Percentiles rank a stretch among this genome's conserved stretches.
Evolutionary conservation across 2,888 invertebrate species (phyloP).

Genomic region (Scelioninae gen. 2): DNA sequence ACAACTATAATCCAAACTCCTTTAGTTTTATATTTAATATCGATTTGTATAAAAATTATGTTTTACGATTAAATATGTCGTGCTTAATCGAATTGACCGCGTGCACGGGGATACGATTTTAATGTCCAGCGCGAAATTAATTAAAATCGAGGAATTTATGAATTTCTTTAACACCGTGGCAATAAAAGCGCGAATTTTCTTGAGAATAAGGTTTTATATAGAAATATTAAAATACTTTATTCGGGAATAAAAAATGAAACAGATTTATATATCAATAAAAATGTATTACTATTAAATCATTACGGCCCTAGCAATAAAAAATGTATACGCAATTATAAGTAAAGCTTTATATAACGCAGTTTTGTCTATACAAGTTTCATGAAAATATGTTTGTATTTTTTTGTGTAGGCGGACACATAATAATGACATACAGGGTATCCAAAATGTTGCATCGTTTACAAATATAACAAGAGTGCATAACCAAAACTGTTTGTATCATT

Average conservation of each 20-base stretch:
- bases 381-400: conserved; percentile 4
- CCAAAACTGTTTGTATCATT: no score
- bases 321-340: conserved; percentile 54
- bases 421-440: no score
- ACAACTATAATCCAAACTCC: conserved; percentile 40
- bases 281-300: conserved; percentile 54
- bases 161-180: conserved; percentile 38
- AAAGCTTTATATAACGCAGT: conserved; percentile 38
- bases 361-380: conserved; percentile 31
- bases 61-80: conserved; percentile 46
- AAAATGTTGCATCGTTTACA: no score
- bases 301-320: conserved; percentile 48
- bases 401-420: no score
- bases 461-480: no score
- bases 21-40: conserved; percentile 47
- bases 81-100: conserved; percentile 30
- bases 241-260: conserved; percentile 45
- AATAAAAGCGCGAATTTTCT: conserved; percentile 41
- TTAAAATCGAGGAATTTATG: conserved; percentile 51
- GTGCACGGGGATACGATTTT: conserved; percentile 29
- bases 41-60: conserved; percentile 47
- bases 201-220: conserved; percentile 42
- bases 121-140: conserved; percentile 44
- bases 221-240: conserved; percentile 51
- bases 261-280: conserved; percentile 57